phyloP scores from a whole-genome alignment of 1,140 invertebrate species.

The Lerema accius region DNA sequence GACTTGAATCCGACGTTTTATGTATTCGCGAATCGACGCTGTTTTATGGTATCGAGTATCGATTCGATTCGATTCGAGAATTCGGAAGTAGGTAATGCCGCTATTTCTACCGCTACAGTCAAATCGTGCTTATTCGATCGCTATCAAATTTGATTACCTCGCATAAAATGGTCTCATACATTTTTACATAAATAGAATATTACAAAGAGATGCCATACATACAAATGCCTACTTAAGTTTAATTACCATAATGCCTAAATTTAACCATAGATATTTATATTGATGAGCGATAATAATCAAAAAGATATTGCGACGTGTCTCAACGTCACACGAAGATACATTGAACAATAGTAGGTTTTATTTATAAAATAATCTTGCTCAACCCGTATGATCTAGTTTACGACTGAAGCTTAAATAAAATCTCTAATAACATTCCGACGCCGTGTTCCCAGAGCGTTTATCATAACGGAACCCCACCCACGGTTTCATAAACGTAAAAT shows the following conservation, averaged over 20 bases:
- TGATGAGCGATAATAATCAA: too few species aligned
- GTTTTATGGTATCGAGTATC: slow-evolving; percentile 79
- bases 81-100: slow-evolving; percentile 63
- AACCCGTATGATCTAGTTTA: slow-evolving; percentile 59
- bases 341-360: slow-evolving; percentile 24
- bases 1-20: slow-evolving; percentile 77
- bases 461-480: slow-evolving; percentile 57
- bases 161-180: slow-evolving; percentile 48
- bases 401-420: slow-evolving; percentile 59
- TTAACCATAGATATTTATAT: too few species aligned
- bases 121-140: slow-evolving; percentile 60
- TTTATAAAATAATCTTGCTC: slow-evolving; percentile 40
- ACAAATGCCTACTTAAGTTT: too few species aligned
- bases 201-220: background rate
- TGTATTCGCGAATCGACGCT: slow-evolving; percentile 77
- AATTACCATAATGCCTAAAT: too few species aligned
- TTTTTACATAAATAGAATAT: slow-evolving; percentile 35
- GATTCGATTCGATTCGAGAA: slow-evolving; percentile 69
- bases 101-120: slow-evolving; percentile 56
- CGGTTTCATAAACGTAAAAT: slow-evolving; percentile 61
- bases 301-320: too few species aligned
- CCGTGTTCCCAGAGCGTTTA: slow-evolving; percentile 57
- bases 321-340: background rate
- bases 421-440: slow-evolving; percentile 50
- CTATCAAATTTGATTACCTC: slow-evolving; percentile 64